Evolutionary conservation across 1,140 invertebrate species (phyloP).

Genomic region (Drosophila ercepeae): DNA sequence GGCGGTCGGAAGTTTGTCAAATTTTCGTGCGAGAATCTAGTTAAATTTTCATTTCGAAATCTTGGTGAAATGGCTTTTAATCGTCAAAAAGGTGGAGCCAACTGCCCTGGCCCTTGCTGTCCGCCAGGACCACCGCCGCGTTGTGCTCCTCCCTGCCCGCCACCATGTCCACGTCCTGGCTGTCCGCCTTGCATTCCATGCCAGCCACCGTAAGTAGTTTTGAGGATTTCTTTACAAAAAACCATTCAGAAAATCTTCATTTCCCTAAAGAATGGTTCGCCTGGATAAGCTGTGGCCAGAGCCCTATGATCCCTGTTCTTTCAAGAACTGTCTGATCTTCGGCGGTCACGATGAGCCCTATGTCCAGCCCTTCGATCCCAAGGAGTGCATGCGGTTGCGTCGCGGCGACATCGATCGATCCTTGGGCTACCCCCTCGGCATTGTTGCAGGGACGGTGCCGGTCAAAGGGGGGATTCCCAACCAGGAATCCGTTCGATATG

Average conservation of each 20-base stretch:
- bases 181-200: not conserved
- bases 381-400: constrained; percentile 27
- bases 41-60: constrained; percentile 8
- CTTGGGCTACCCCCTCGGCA: constrained; percentile 53
- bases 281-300: not conserved
- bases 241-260: not conserved
- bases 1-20: not conserved
- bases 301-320: constrained; percentile 52
- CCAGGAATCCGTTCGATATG: constrained; percentile 49
- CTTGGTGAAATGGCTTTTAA: constrained; percentile 25
- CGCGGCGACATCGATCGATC: constrained; percentile 45
- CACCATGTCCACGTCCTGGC: not conserved
- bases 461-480: constrained; percentile 23
- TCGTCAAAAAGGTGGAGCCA: constrained; percentile 1
- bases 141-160: not conserved
- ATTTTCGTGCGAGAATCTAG: constrained; percentile 19
- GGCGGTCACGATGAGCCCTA: constrained; percentile 63
- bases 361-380: constrained; percentile 42
- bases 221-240: not conserved
- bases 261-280: constrained; percentile 1
- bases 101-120: not conserved
- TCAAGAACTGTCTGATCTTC: constrained; percentile 45
- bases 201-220: not conserved
- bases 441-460: not conserved
- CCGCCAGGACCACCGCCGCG: too few species aligned